Evolutionary conservation across 2,888 invertebrate species (phyloP).

Genomic region (Salpingus planirostris): DNA sequence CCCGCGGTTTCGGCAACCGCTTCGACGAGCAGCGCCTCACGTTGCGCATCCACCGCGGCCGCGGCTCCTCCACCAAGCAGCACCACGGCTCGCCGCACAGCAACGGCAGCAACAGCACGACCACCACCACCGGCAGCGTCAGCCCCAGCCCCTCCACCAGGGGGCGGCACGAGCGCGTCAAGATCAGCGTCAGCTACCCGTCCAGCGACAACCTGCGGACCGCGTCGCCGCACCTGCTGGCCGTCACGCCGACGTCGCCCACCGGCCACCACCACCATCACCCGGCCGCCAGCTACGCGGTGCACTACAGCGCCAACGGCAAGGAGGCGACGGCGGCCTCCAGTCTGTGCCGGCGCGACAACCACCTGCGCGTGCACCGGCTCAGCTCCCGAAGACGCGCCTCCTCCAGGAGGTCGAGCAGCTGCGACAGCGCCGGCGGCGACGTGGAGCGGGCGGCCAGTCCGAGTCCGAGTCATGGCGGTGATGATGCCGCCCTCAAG

Average conservation of each 20-base stretch:
- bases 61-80: slow-evolving; percentile 52
- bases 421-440: slow-evolving; percentile 44
- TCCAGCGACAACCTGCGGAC: slow-evolving; percentile 57
- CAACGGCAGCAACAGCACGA: slow-evolving; percentile 61
- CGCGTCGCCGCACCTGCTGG: slow-evolving; percentile 31
- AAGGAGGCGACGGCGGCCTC: slow-evolving; percentile 50
- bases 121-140: slow-evolving; percentile 56
- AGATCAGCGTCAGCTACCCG: slow-evolving; percentile 79
- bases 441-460: slow-evolving; percentile 43
- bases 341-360: slow-evolving; percentile 43
- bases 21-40: slow-evolving; percentile 88
- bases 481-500: slow-evolving; percentile 32
- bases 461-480: slow-evolving; percentile 35
- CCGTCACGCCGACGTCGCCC: slow-evolving; percentile 39
- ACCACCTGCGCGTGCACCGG: slow-evolving; percentile 49
- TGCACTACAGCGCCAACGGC: slow-evolving; percentile 60
- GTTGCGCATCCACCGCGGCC: slow-evolving; percentile 81
- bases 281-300: slow-evolving; percentile 54
- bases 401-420: slow-evolving; percentile 43
- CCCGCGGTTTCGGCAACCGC: slow-evolving; percentile 61
- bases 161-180: slow-evolving; percentile 66
- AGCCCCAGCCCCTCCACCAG: slow-evolving; percentile 52
- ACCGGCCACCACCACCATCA: slow-evolving; percentile 24
- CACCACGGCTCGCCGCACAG: slow-evolving; percentile 57
- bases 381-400: slow-evolving; percentile 26